phyloP scores from a whole-genome alignment of 2,888 invertebrate genomes.

The Amphipoea lucens region DNA sequence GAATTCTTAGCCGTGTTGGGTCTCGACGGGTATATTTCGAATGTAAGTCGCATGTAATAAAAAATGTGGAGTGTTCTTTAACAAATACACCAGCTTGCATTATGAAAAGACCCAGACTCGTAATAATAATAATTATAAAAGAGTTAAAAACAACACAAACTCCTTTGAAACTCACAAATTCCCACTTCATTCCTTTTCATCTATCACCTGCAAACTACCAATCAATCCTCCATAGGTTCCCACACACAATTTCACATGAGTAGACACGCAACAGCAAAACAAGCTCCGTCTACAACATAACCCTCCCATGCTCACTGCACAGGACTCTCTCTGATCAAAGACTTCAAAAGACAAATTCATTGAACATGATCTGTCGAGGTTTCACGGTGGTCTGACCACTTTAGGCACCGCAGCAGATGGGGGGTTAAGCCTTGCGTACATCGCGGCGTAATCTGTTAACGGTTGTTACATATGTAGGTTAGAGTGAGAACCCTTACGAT shows the following conservation, averaged over 20 bases:
- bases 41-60: too few relatives aligned
- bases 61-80: too few relatives aligned
- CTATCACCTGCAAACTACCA: constrained; percentile 5
- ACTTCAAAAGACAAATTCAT: constrained; percentile 60
- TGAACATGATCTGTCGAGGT: constrained; percentile 64
- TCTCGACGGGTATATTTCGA: too few relatives aligned
- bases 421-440: constrained; percentile 48
- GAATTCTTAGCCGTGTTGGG: too few relatives aligned
- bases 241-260: constrained; percentile 32
- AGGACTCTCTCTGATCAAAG: constrained; percentile 66
- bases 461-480: constrained; percentile 50
- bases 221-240: constrained; percentile 13
- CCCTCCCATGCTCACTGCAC: constrained; percentile 41
- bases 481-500: constrained; percentile 10
- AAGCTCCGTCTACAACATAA: not conserved
- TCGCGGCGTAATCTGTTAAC: constrained; percentile 47
- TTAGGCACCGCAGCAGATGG: constrained; percentile 55
- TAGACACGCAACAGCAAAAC: constrained; percentile 36
- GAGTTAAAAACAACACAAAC: too few relatives aligned
- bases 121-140: too few relatives aligned
- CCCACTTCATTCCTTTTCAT: not conserved
- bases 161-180: not conserved
- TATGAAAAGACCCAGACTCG: too few relatives aligned
- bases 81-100: too few relatives aligned
- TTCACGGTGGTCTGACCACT: constrained; percentile 65